These are phyloP conservation scores for Zonitis immaculata DNA, from an alignment of 2,888 invertebrate genomes.

Conservation along the genomic window DNA sequence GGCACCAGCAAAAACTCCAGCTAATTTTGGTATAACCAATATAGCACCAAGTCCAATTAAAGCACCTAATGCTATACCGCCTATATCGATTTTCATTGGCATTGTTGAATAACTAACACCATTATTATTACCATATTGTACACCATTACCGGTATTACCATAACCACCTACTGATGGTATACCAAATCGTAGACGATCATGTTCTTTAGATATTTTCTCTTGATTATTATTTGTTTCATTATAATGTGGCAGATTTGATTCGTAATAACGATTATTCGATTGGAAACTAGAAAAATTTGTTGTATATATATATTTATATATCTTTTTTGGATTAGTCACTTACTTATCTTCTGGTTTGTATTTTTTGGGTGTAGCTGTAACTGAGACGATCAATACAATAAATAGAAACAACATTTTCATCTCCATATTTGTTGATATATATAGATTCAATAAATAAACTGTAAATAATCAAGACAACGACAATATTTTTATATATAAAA, in stretches of 20 bases:
- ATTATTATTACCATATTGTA: constrained; percentile 44
- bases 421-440: neutral
- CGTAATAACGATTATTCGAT: constrained; percentile 48
- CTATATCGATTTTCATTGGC: constrained; percentile 75
- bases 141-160: constrained; percentile 49
- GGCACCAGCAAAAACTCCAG: constrained; percentile 63
- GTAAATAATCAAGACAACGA: neutral
- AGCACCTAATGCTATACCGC: constrained; percentile 75
- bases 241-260: constrained; percentile 32
- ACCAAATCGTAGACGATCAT: constrained; percentile 53
- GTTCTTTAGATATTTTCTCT: constrained; percentile 32
- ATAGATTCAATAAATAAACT: neutral
- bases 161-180: constrained; percentile 49
- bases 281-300: too few species aligned
- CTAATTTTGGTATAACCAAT: constrained; percentile 71
- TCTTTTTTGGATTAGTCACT: too few species aligned
- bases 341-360: constrained; percentile 40
- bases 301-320: too few species aligned
- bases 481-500: constrained; percentile 32
- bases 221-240: constrained; percentile 24
- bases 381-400: constrained; percentile 2
- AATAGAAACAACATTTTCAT: constrained; percentile 10
- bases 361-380: constrained; percentile 38
- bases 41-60: constrained; percentile 77
- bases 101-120: constrained; percentile 59